These are phyloP conservation scores for Panthera uncia DNA, from an alignment of 2,113 vertebrate species.

Conservation along the genomic window DNA sequence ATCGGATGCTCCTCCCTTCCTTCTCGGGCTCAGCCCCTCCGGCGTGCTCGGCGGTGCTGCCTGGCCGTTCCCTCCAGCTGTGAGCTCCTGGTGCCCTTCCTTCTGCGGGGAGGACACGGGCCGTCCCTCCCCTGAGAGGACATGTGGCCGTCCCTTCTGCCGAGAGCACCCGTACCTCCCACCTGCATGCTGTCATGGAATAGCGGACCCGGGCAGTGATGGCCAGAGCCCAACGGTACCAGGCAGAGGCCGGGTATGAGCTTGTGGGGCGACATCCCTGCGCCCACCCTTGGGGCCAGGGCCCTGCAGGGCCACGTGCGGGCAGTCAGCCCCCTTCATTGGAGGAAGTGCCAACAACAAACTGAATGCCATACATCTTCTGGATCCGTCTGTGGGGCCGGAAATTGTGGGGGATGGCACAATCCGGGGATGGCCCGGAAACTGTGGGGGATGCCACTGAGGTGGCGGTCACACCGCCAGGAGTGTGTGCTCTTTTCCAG, in stretches of 20 bases:
- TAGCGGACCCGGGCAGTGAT: not conserved
- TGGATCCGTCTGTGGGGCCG: too few relatives aligned
- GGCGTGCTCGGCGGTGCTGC: not conserved
- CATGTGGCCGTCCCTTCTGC: not conserved
- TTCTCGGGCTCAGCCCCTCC: not conserved
- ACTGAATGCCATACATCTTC: not conserved
- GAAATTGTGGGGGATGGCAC: too few relatives aligned
- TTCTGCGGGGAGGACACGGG: too few relatives aligned
- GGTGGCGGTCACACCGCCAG: too few relatives aligned
- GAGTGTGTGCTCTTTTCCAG: too few relatives aligned
- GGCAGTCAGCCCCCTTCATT: not conserved
- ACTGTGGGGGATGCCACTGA: too few relatives aligned
- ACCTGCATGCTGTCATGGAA: not conserved
- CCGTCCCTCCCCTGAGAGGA: not conserved
- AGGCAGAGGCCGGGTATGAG: not conserved
- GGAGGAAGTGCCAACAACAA: not conserved
- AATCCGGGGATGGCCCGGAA: too few relatives aligned
- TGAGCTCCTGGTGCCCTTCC: fast-evolving
- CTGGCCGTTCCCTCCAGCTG: not conserved
- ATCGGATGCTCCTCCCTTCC: not conserved
- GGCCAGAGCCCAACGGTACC: not conserved
- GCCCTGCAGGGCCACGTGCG: not conserved
- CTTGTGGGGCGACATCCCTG: not conserved
- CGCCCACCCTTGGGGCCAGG: not conserved
- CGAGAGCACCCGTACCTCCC: too few relatives aligned